phyloP scores from a whole-genome alignment of 2,113 vertebrate genomes.

The Eulemur rufifrons region DNA sequence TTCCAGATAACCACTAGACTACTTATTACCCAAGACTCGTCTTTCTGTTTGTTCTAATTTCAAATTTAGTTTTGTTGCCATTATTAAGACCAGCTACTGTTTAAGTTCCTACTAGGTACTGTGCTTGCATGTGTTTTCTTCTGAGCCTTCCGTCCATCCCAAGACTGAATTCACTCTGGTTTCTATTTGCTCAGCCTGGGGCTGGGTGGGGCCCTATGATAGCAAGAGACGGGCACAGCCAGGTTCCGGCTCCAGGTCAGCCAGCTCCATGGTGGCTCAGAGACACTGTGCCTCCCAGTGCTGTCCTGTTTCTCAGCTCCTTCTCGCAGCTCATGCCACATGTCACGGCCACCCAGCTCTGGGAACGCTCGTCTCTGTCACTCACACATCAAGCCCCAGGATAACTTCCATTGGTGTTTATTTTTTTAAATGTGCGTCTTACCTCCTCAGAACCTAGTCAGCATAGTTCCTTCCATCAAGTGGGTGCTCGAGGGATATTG shows the following conservation, averaged over 20 bases:
- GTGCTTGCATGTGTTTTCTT: not conserved
- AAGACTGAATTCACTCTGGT: not conserved
- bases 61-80: not conserved
- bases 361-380: not conserved
- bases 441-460: not conserved
- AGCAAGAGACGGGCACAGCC: not conserved
- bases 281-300: rapidly evolving
- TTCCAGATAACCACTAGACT: not conserved
- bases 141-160: not conserved
- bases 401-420: not conserved
- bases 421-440: not conserved
- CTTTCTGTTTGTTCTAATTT: not conserved
- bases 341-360: not conserved
- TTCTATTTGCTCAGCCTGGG: not conserved
- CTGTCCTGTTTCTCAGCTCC: not conserved
- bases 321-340: not conserved
- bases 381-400: not conserved
- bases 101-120: not conserved
- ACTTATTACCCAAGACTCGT: not conserved
- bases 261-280: rapidly evolving
- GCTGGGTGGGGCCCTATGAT: rapidly evolving
- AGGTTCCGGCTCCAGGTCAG: not conserved
- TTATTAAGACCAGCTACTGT: not conserved
- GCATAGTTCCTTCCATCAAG: rapidly evolving
- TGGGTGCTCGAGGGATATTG: not conserved